Conservation (phyloP, 2,888 invertebrate genomes). For the Drosophila parthenogenetica region DNA sequence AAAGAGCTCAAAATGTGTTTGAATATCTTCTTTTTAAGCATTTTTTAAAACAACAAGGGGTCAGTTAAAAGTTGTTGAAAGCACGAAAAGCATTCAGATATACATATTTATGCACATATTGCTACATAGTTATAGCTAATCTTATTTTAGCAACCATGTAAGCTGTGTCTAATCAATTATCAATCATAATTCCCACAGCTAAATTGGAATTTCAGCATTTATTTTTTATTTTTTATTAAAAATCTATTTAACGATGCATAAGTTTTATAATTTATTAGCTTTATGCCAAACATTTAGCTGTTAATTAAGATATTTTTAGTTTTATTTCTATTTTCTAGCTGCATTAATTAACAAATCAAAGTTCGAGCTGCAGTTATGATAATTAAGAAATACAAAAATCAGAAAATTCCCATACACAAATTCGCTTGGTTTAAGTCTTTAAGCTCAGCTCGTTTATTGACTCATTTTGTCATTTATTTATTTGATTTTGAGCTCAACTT, state of each 20-base stretch:
- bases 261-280: conserved; percentile 1
- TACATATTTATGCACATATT: neutral
- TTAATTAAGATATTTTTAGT: conserved; percentile 3
- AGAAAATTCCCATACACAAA: too few relatives aligned
- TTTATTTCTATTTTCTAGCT: conserved; percentile 7
- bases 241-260: neutral
- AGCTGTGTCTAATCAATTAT: conserved; percentile 25
- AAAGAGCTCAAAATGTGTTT: conserved; percentile 7
- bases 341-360: conserved; percentile 15
- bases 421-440: conserved; percentile 33
- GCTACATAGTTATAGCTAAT: conserved; percentile 10
- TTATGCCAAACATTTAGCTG: neutral
- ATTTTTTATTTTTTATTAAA: neutral
- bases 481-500: conserved; percentile 5
- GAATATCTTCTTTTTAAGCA: conserved; percentile 18
- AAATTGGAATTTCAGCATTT: neutral
- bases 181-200: too few relatives aligned
- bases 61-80: conserved; percentile 22
- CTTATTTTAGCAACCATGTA: conserved; percentile 32
- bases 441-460: neutral
- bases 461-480: conserved; percentile 39
- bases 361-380: neutral
- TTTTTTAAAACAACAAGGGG: conserved; percentile 1
- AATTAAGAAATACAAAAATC: neutral
- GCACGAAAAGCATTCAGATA: conserved; percentile 27